These are phyloP conservation scores for Drosophila monieri DNA, from an alignment of 2,888 invertebrate genomes.

Conservation along the genomic window DNA sequence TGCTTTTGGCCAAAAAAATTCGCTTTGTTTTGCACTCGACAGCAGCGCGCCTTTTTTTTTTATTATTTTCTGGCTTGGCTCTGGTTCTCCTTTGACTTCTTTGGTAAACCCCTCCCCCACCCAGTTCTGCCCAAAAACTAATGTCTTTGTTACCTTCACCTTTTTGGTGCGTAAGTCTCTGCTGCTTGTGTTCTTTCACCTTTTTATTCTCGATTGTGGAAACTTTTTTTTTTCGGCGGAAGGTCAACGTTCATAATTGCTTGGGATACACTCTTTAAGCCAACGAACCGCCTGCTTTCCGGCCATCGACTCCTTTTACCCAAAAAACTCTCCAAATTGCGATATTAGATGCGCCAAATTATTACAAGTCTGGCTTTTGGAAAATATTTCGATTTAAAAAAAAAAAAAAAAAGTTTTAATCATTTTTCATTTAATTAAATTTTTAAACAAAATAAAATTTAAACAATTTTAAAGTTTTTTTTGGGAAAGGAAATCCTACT, in stretches of 20 bases:
- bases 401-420: neutral
- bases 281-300: conserved; percentile 45
- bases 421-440: neutral
- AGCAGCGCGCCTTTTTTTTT: too few species aligned
- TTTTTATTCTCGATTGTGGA: conserved; percentile 52
- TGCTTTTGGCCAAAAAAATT: conserved; percentile 53
- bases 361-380: conserved; percentile 10
- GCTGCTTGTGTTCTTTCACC: conserved; percentile 63
- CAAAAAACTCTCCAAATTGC: conserved; percentile 14
- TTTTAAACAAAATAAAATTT: too few species aligned
- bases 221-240: conserved; percentile 59
- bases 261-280: conserved; percentile 37
- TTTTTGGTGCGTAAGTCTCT: conserved; percentile 22
- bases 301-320: conserved; percentile 9
- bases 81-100: too few species aligned
- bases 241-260: conserved; percentile 75
- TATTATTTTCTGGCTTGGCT: too few species aligned
- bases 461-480: conserved; percentile 2
- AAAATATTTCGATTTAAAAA: neutral
- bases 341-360: conserved; percentile 52
- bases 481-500: conserved; percentile 41
- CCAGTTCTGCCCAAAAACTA: too few species aligned
- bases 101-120: too few species aligned
- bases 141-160: conserved; percentile 35
- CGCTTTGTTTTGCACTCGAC: conserved; percentile 41